Base-by-base conservation (phyloP, 2,797 vertebrate genomes). In the Antennarius maculatus region DNA sequence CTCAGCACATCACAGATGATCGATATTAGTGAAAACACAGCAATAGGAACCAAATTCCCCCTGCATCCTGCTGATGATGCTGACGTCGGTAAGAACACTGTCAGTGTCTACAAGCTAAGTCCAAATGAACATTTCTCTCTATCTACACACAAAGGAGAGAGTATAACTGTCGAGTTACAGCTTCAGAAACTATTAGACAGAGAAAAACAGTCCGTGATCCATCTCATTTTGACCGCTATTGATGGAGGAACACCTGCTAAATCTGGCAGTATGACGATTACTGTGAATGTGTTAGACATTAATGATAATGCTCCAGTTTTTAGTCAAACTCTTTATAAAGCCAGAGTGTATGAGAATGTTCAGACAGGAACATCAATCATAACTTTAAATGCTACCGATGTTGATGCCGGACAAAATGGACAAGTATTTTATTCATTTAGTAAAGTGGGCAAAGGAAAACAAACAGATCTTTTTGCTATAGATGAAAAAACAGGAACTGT, bases 401-500 rank as follows among this genome's bases (percentile, higher is more conserved):
- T 76, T n/a, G 92, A 93, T 48, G 78, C 54, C 1, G 88, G 90
- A 0, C 2, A 11, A 3, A 91, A 93, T 6, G 92, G 94, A 43
- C 80, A 95, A 15, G 71, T 96, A 6, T 71, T 52, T 3, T 96
- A 94, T 77, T 89, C 77, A 0, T 90, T 96, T 6, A 83, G 66
- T 17, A 56, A 85, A 28, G 12, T 82, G 1, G 88, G 63, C 0
- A 69, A 76, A 13, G 80, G 78, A 6, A 86, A 91, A 54, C 53
- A 92, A 11, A 81, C 81, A 29, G 74, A 39, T 45, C 18, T 86
- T 12, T 96, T 96, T 82, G 55, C 52, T 1, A 68, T 96, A 45
- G 82, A 96, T 55, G 76, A 88, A 0, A 75, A 69, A 55, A 95
- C 79, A 0, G 95, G 95, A 0, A 88, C 89, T 51, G 90, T 96